A percentile compares a stretch with the other conserved stretches of the same genome.
phyloP scores from a whole-genome alignment of 2,113 vertebrate genomes.

The Aythya baeri region DNA sequence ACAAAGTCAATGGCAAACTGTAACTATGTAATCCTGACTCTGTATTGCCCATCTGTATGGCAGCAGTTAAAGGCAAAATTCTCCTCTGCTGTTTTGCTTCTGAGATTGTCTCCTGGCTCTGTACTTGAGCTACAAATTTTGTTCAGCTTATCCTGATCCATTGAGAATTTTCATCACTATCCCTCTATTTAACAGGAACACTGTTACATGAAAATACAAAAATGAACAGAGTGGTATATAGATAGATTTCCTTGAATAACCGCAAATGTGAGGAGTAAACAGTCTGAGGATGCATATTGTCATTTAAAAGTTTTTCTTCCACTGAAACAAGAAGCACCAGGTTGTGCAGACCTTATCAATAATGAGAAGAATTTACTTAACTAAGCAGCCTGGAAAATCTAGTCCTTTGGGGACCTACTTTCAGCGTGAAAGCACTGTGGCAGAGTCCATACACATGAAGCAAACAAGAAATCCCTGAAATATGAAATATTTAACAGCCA shows the following conservation, averaged over 20 bases:
- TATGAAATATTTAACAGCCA: conserved; percentile 3
- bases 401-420: neutral
- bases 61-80: neutral
- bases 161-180: neutral
- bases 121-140: neutral
- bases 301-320: neutral
- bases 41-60: neutral
- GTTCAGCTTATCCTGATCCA: neutral
- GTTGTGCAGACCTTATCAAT: neutral
- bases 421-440: neutral
- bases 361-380: conserved; percentile 15
- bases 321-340: neutral
- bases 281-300: neutral
- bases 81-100: neutral
- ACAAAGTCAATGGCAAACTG: neutral
- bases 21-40: neutral
- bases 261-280: neutral
- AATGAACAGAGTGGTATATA: accelerated
- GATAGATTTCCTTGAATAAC: neutral
- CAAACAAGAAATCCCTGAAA: neutral
- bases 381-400: conserved; percentile 12
- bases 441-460: neutral
- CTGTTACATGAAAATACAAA: neutral
- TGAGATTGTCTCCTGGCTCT: neutral
- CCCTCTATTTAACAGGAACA: neutral